These are phyloP conservation scores for Nomada fucata DNA, from an alignment of 2,888 invertebrate species.

Conservation along the genomic window DNA sequence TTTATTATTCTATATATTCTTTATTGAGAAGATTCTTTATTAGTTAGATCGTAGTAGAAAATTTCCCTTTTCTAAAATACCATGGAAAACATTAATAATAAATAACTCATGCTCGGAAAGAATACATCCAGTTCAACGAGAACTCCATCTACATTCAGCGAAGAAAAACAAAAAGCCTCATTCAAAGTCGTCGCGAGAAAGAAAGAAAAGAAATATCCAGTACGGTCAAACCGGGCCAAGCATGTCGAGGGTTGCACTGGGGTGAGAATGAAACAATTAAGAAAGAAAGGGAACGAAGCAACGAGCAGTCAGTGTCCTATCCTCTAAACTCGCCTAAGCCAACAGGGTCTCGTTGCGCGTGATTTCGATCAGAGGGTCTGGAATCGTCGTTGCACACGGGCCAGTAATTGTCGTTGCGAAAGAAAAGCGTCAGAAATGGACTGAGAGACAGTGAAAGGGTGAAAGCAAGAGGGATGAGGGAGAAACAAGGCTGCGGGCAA, in stretches of 20 bases:
- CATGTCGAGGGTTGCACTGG: not conserved
- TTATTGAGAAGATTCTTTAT: too few relatives aligned
- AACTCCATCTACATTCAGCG: not conserved
- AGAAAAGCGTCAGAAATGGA: slow-evolving; percentile 38
- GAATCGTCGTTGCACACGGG: slow-evolving; percentile 40
- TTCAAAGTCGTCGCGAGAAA: not conserved
- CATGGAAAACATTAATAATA: too few relatives aligned
- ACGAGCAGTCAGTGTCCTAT: not conserved
- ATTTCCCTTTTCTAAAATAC: too few relatives aligned
- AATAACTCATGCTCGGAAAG: too few relatives aligned
- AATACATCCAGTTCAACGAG: not conserved
- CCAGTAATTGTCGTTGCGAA: slow-evolving; percentile 66
- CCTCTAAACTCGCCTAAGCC: slow-evolving; percentile 31
- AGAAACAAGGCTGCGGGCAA: slow-evolving; percentile 61
- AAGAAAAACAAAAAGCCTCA: too few relatives aligned
- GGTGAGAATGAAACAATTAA: slow-evolving; percentile 14
- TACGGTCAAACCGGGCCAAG: slow-evolving; percentile 30
- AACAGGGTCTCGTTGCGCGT: slow-evolving; percentile 57
- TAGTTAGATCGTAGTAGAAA: too few relatives aligned
- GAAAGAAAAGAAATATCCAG: not conserved
- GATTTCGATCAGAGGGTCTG: slow-evolving; percentile 64
- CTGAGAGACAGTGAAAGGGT: slow-evolving; percentile 9
- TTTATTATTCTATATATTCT: too few relatives aligned
- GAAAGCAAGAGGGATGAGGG: slow-evolving; percentile 1
- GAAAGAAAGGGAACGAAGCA: not conserved